Conservation (phyloP, 2,113 vertebrate genomes). For the Cynoglossus semilaevis region DNA sequence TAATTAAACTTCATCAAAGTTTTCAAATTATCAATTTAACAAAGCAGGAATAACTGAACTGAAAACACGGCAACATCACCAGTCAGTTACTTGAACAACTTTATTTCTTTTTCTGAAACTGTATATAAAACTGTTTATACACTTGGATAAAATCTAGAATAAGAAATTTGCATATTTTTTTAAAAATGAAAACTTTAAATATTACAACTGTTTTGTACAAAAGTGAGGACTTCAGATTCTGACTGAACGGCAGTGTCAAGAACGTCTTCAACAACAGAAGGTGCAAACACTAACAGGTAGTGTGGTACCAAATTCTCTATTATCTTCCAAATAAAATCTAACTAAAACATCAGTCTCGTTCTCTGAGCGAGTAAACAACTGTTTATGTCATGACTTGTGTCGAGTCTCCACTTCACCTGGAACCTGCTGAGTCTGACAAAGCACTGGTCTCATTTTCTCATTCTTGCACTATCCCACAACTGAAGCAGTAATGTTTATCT, state of each 20-base stretch:
- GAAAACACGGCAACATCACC: slow-evolving; percentile 2
- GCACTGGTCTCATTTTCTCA: neutral
- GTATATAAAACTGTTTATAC: slow-evolving; percentile 67
- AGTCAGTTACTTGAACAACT: slow-evolving; percentile 45
- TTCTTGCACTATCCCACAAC: slow-evolving; percentile 62
- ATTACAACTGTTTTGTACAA: slow-evolving; percentile 30
- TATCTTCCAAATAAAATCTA: slow-evolving; percentile 1
- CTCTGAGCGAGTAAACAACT: slow-evolving; percentile 3
- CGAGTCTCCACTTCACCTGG: neutral
- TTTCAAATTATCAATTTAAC: too few species aligned
- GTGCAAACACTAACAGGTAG: slow-evolving; percentile 11
- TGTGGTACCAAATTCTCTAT: slow-evolving; percentile 8
- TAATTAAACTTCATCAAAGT: too few species aligned
- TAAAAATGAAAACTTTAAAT: slow-evolving; percentile 30
- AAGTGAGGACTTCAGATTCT: slow-evolving; percentile 22
- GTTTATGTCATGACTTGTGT: neutral
- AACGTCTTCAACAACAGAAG: slow-evolving; percentile 18
- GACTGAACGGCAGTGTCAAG: neutral
- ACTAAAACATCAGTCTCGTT: neutral
- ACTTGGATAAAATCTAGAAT: slow-evolving; percentile 63
- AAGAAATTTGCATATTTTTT: slow-evolving; percentile 51
- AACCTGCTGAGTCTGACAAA: slow-evolving; percentile 15
- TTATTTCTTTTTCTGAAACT: slow-evolving; percentile 59
- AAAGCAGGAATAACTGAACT: neutral
- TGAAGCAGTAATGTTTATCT: slow-evolving; percentile 5